Evolutionary conservation across 2,797 vertebrate genomes (phyloP).

Genomic region (Ciconia nigra): DNA sequence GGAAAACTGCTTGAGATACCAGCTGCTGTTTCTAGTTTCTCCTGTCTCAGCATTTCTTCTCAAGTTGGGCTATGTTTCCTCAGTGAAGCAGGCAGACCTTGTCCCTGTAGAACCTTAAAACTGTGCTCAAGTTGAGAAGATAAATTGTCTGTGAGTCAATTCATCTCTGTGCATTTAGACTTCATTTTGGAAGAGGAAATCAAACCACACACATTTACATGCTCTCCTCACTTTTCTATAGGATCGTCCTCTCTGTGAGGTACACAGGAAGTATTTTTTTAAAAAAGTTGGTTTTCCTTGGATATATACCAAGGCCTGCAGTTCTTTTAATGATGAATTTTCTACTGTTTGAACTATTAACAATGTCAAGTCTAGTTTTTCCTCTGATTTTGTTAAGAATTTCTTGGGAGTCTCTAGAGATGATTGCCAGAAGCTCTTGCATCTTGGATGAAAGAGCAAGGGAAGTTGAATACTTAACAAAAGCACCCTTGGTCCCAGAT

Average conservation of each 20-base stretch:
- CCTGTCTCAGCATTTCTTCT: not conserved
- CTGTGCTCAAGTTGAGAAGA: not conserved
- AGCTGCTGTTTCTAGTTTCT: slow-evolving; percentile 6
- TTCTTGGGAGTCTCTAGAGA: not conserved
- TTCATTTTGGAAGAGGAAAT: not conserved
- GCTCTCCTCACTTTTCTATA: not conserved
- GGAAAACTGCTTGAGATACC: not conserved
- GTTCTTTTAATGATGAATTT: not conserved
- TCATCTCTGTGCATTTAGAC: not conserved
- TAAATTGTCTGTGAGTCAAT: not conserved
- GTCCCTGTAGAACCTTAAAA: not conserved
- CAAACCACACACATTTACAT: not conserved
- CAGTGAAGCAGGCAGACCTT: not conserved
- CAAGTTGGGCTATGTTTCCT: not conserved
- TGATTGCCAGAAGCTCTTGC: not conserved
- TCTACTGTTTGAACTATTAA: slow-evolving; percentile 15
- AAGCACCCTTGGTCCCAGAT: not conserved
- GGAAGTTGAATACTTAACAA: not conserved
- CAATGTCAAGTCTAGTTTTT: not conserved
- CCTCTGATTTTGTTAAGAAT: not conserved
- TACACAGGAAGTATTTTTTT: not conserved
- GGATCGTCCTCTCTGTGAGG: not conserved
- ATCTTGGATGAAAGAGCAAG: slow-evolving; percentile 22
- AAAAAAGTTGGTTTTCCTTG: not conserved
- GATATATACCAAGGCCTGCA: not conserved